Percentiles rank a stretch among this genome's conserved stretches.
Conservation (phyloP, 2,888 invertebrate species). For the Leptopilina drosophilae region DNA sequence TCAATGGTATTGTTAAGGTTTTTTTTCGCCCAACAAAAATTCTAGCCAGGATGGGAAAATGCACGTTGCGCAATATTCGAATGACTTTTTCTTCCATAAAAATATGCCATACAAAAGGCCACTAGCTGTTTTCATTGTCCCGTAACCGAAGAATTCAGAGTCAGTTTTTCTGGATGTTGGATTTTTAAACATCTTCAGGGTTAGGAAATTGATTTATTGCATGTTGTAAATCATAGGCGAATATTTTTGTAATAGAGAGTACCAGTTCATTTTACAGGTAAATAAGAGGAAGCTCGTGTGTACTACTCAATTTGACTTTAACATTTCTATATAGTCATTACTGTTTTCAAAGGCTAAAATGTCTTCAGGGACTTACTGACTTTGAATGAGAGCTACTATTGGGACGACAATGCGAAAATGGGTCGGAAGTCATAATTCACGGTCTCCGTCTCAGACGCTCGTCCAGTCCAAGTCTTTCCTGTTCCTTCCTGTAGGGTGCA, state of each 20-base stretch:
- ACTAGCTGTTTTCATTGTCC: slow-evolving; percentile 44
- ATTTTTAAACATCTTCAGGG: slow-evolving; percentile 2
- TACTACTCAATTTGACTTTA: slow-evolving; percentile 6
- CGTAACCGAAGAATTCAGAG: slow-evolving; percentile 34
- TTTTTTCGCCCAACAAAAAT: too few relatives aligned
- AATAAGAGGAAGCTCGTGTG: slow-evolving; percentile 41
- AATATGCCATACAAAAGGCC: slow-evolving; percentile 13
- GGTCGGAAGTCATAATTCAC: slow-evolving; percentile 74
- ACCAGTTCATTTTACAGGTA: slow-evolving; percentile 52
- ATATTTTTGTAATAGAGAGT: neutral
- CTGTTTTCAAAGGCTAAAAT: slow-evolving; percentile 48
- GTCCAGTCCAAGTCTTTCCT: slow-evolving; percentile 42
- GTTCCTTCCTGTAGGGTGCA: slow-evolving; percentile 37
- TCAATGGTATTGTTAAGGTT: neutral
- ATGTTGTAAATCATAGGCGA: slow-evolving; percentile 53
- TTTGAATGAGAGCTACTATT: slow-evolving; percentile 51
- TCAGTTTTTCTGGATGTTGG: slow-evolving; percentile 10
- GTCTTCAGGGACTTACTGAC: slow-evolving; percentile 46
- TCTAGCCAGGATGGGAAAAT: neutral
- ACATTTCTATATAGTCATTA: slow-evolving; percentile 47
- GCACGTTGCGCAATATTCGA: slow-evolving; percentile 44
- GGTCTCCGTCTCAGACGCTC: slow-evolving; percentile 52
- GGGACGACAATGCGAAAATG: slow-evolving; percentile 70
- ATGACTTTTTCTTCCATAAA: slow-evolving; percentile 39
- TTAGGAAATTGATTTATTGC: slow-evolving; percentile 49